Evolutionary conservation across 2,113 vertebrate genomes (phyloP), one percentile per base, ranked within the genome.

Genomic region (Colius striatus): DNA sequence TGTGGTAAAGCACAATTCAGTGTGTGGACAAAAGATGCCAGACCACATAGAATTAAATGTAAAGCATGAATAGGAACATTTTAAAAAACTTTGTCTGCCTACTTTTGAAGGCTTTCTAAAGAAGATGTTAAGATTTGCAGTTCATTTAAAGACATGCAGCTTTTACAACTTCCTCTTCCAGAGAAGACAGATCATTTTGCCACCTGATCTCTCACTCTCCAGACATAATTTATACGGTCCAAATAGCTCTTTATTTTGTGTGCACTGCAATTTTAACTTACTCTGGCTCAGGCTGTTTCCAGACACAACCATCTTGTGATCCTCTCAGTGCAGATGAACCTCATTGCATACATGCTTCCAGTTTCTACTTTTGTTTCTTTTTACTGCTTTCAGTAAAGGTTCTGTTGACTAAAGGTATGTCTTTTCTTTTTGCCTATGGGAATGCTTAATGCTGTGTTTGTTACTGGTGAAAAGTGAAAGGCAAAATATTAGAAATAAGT

Each of bases 101-200:
- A 38, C 63, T 92, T 92, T 90, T 36, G 73, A 93, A 77, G 23
- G 41, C 21, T 21, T 84, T 82, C 36, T 76, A 58, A 87, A 81
- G 51, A 83, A 82, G 81, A 18, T 0, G 0, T 38, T 85, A 36
- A 43, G 58, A 85, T 87, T 63, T 82, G 71, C 45, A 79, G 71
- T 85, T 85, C 43, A 82, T n/a, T 65, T 80, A 88, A 72, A 51
- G 27, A 19, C 5, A 1, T 34, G 29, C 22, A 60, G 76, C 26
- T 67, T 54, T 72, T 43, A 32, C 22, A 34, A 22, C 27, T 47
- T 91, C 70, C 84, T 83, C 36, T 82, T 92, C 17, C 86, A 80
- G 51, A 79, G 30, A 84, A 88, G 43, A 25, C 75, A 94, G 43
- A 5, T 27, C 34, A 58, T 88, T 88, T 91, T 76, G 16, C 50